Conservation (phyloP, 2,797 vertebrate genomes). For the Argya squamiceps region DNA sequence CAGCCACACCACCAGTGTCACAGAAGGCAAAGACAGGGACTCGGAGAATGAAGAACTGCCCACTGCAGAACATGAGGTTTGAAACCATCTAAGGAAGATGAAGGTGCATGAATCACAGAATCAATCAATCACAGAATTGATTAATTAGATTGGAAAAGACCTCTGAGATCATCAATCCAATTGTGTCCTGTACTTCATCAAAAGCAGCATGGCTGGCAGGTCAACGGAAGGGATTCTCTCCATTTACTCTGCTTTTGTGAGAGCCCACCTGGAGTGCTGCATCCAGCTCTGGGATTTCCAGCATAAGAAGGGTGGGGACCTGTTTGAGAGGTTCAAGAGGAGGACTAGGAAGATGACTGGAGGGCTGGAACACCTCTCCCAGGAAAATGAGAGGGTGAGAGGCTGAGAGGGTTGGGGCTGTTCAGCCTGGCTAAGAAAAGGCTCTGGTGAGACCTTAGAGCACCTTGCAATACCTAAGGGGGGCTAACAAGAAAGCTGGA, state of each 20-base stretch:
- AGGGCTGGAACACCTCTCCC: background rate
- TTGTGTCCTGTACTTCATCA: background rate
- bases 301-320: fast-evolving
- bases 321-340: background rate
- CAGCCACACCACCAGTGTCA: background rate
- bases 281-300: background rate
- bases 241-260: background rate
- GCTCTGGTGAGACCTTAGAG: background rate
- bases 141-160: background rate
- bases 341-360: background rate
- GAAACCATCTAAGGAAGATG: background rate
- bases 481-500: background rate
- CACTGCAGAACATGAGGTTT: background rate
- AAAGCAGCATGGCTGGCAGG: background rate
- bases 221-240: background rate
- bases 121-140: background rate
- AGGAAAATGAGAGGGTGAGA: background rate
- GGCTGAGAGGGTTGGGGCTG: background rate
- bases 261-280: background rate
- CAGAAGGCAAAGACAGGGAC: background rate
- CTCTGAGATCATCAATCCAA: background rate
- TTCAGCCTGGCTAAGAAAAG: background rate
- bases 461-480: background rate
- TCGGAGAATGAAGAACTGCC: background rate
- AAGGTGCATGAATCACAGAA: background rate